These are phyloP conservation scores for Strix uralensis DNA, from an alignment of 2,113 vertebrate genomes.

Conservation along the genomic window DNA sequence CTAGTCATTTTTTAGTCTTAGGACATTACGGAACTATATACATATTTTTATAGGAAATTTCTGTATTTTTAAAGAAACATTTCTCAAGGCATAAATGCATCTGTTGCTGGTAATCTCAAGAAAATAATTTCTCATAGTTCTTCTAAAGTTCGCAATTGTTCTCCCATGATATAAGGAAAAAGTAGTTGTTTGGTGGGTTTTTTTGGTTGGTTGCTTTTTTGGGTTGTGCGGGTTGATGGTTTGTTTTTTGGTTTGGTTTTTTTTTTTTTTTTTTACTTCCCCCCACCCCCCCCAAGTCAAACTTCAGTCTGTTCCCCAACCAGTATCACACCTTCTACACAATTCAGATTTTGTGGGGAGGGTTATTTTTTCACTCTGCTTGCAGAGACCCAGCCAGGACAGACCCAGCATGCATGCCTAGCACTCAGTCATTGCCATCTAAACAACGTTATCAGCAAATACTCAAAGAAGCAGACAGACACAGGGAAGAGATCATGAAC, in stretches of 20 bases:
- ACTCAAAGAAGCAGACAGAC: neutral
- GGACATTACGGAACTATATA: neutral
- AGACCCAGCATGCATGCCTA: neutral
- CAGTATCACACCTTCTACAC: neutral
- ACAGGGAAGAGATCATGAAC: neutral
- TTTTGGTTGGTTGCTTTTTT: neutral
- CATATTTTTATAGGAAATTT: neutral
- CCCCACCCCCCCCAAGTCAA: neutral
- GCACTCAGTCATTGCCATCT: neutral
- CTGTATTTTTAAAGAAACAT: neutral
- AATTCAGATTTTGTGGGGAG: neutral
- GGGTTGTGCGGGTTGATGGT: too few species aligned
- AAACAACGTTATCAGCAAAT: accelerated
- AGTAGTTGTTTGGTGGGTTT: neutral
- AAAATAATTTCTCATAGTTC: neutral
- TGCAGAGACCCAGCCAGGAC: neutral
- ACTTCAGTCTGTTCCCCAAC: neutral
- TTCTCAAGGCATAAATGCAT: neutral
- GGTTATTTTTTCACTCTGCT: neutral
- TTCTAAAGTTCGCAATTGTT: neutral
- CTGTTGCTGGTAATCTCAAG: neutral
- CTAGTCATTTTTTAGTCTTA: neutral
- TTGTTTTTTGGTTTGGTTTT: neutral
- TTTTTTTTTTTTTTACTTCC: neutral
- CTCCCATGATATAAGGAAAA: neutral